Evolutionary conservation across 2,888 invertebrate genomes (phyloP).

Genomic region (Thymelicus sylvestris): DNA sequence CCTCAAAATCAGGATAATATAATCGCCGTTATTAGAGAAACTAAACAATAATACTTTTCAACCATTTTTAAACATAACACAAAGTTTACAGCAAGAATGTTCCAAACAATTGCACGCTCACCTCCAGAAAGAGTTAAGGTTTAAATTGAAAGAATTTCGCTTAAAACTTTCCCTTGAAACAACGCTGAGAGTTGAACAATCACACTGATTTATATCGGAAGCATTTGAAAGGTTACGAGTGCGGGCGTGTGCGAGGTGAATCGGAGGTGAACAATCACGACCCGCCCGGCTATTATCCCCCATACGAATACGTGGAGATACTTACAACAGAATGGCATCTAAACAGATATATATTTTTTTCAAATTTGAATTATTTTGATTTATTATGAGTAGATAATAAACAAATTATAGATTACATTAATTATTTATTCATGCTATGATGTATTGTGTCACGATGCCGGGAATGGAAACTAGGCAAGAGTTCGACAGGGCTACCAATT

Average conservation of each 20-base stretch:
- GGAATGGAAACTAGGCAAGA: too few relatives aligned
- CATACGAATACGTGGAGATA: not conserved
- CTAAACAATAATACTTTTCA: too few relatives aligned
- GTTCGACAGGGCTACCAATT: too few relatives aligned
- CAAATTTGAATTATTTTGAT: too few relatives aligned
- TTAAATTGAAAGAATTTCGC: conserved; percentile 18
- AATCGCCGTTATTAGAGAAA: too few relatives aligned
- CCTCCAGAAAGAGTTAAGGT: not conserved
- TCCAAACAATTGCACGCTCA: not conserved
- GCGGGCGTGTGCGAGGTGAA: conserved; percentile 22
- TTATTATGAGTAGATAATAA: too few relatives aligned
- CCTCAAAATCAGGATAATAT: too few relatives aligned
- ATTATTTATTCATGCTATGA: too few relatives aligned
- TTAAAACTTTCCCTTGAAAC: conserved; percentile 22
- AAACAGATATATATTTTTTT: not conserved
- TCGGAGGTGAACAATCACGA: conserved; percentile 30
- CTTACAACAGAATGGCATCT: not conserved
- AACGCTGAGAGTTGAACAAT: conserved; percentile 20
- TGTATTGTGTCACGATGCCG: too few relatives aligned
- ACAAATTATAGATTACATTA: too few relatives aligned
- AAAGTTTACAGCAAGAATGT: not conserved
- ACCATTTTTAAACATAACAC: too few relatives aligned
- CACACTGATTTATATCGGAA: conserved; percentile 34
- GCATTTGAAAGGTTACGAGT: conserved; percentile 18
- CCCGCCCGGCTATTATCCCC: conserved; percentile 15